Evolutionary conservation across 2,797 vertebrate species (phyloP).

Genomic region (Fringilla coelebs): DNA sequence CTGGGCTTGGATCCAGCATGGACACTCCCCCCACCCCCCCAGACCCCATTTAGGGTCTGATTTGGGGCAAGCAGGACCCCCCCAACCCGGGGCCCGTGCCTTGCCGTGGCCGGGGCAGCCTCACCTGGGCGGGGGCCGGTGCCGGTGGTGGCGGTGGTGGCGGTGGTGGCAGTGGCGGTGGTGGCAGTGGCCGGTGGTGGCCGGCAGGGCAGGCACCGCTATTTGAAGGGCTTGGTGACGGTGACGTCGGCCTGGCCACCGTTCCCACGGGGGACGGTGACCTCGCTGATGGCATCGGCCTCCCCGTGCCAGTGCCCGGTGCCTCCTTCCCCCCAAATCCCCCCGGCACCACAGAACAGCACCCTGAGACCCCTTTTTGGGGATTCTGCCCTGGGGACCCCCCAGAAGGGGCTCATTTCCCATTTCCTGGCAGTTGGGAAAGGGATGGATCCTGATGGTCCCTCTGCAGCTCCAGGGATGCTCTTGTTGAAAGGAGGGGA

Average conservation of each 20-base stretch:
- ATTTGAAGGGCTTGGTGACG: neutral
- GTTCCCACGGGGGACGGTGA: neutral
- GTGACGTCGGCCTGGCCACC: neutral
- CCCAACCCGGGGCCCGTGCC: fast-evolving
- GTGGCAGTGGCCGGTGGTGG: neutral
- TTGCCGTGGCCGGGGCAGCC: neutral
- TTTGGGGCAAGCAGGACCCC: neutral
- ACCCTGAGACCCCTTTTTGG: neutral
- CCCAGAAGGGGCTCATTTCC: neutral
- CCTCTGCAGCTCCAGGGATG: neutral
- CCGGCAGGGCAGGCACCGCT: neutral
- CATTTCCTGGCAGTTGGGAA: neutral
- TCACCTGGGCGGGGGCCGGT: neutral
- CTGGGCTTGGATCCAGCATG: neutral
- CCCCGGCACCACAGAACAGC: neutral
- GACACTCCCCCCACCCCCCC: too few species aligned
- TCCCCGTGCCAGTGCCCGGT: fast-evolving
- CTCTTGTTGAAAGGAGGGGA: neutral
- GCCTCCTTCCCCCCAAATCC: neutral
- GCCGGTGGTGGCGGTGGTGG: too few species aligned
- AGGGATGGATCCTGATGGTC: neutral
- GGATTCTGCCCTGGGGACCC: fast-evolving
- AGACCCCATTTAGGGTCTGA: neutral
- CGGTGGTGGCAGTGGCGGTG: neutral
- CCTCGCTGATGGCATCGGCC: neutral